phyloP scores from a whole-genome alignment of 2,797 vertebrate species.

The Chromis chromis region DNA sequence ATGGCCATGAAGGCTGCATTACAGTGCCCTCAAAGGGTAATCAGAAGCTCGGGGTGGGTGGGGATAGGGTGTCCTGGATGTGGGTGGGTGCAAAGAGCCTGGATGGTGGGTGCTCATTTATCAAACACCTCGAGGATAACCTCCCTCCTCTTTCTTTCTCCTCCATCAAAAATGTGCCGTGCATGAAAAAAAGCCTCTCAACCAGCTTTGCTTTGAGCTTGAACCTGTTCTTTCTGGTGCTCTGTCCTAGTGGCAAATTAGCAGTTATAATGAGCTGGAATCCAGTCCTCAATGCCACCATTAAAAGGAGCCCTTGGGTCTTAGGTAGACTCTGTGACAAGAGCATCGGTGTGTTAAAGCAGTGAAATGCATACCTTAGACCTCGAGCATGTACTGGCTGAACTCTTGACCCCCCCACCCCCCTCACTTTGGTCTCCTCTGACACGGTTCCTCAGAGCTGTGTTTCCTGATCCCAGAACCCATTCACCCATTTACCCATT shows the following conservation, averaged over 20 bases:
- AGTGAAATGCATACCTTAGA: conserved; percentile 49
- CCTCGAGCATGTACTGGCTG: conserved; percentile 47
- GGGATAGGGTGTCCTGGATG: conserved; percentile 42
- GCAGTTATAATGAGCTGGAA: conserved; percentile 66
- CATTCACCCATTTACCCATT: conserved; percentile 75
- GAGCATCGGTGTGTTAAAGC: conserved; percentile 47
- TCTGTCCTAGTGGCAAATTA: conserved; percentile 66
- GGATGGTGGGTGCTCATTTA: conserved; percentile 64
- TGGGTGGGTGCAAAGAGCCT: conserved; percentile 46
- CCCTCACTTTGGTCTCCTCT: conserved; percentile 34
- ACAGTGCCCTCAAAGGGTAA: conserved; percentile 62
- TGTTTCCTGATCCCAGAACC: conserved; percentile 62
- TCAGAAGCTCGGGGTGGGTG: conserved; percentile 53
- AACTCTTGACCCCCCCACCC: conserved; percentile 70
- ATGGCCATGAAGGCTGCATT: conserved; percentile 53
- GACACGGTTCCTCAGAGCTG: conserved; percentile 51
- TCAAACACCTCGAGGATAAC: conserved; percentile 66
- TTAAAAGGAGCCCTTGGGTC: conserved; percentile 73
- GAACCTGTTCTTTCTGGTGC: conserved; percentile 39
- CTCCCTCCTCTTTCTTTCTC: conserved; percentile 39
- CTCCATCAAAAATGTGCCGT: conserved; percentile 48
- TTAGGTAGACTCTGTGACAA: conserved; percentile 46
- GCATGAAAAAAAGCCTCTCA: conserved; percentile 45
- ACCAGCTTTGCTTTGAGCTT: conserved; percentile 55
- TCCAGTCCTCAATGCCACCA: conserved; percentile 62